These are phyloP conservation scores for Globodera rostochiensis DNA, from an alignment of 1,140 invertebrate species.

Conservation along the genomic window DNA sequence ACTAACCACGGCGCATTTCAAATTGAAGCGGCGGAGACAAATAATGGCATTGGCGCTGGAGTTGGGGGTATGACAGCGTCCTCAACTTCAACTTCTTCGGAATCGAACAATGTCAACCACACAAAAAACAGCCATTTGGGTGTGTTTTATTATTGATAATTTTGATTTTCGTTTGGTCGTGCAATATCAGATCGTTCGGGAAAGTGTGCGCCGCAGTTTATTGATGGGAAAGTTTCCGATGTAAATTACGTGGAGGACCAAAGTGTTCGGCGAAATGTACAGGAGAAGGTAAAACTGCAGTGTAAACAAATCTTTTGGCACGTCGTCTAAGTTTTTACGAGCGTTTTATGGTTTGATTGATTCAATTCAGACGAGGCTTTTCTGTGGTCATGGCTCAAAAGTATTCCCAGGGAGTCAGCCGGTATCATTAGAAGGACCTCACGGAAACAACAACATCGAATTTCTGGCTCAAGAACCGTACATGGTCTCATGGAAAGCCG, in stretches of 20 bases:
- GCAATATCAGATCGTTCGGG: background rate
- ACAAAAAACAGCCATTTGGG: background rate
- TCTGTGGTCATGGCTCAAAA: constrained; percentile 13
- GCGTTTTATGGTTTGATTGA: constrained; percentile 26
- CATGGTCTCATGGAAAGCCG: constrained; percentile 97
- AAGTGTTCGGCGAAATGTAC: constrained; percentile 35
- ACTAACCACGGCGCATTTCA: constrained; percentile 28
- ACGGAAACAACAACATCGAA: constrained; percentile 77
- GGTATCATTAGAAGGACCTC: constrained; percentile 80
- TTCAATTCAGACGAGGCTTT: background rate
- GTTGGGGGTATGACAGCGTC: background rate
- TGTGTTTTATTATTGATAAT: background rate
- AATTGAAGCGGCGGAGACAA: background rate
- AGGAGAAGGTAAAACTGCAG: constrained; percentile 24
- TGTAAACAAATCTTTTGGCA: background rate
- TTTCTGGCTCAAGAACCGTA: constrained; percentile 81
- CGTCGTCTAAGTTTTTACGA: background rate
- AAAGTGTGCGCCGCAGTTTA: constrained; percentile 50
- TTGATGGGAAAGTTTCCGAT: constrained; percentile 66
- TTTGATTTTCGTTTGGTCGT: background rate
- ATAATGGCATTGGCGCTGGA: background rate
- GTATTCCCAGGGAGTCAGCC: constrained; percentile 69
- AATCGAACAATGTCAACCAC: background rate
- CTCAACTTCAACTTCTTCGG: constrained; percentile 3
- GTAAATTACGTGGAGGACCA: constrained; percentile 63